Evolutionary conservation across 2,888 invertebrate species (phyloP).

Genomic region (Incurvaria masculella): DNA sequence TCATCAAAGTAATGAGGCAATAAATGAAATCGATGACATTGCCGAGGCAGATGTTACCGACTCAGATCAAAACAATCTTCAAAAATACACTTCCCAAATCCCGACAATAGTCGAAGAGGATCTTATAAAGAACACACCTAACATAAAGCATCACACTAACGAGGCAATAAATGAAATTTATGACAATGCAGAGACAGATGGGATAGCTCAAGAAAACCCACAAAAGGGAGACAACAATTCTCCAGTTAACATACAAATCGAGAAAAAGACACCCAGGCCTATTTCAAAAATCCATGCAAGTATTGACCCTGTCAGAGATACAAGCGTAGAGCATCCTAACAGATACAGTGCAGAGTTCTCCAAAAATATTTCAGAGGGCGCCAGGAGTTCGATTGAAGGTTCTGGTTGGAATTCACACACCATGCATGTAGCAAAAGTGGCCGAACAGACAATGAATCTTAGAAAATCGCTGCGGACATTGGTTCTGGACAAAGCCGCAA

Average conservation of each 20-base stretch:
- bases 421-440: conserved; percentile 39
- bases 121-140: conserved; percentile 9
- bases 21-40: neutral
- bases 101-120: conserved; percentile 9
- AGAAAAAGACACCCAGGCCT: neutral
- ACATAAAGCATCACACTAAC: conserved; percentile 13
- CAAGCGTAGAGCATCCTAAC: neutral
- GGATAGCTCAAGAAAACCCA: neutral
- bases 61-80: conserved; percentile 7
- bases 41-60: conserved; percentile 3
- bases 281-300: conserved; percentile 23
- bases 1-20: neutral
- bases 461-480: conserved; percentile 39
- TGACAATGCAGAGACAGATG: conserved; percentile 9
- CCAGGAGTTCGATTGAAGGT: conserved; percentile 31
- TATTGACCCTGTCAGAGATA: conserved; percentile 25
- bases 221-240: conserved; percentile 11
- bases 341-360: neutral
- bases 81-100: conserved; percentile 4
- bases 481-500: conserved; percentile 43
- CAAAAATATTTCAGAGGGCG: neutral
- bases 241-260: neutral
- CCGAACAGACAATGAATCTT: conserved; percentile 36
- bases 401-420: conserved; percentile 49
- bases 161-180: conserved; percentile 12